phyloP scores from a whole-genome alignment of 2,113 vertebrate genomes.

The Picathartes gymnocephalus region DNA sequence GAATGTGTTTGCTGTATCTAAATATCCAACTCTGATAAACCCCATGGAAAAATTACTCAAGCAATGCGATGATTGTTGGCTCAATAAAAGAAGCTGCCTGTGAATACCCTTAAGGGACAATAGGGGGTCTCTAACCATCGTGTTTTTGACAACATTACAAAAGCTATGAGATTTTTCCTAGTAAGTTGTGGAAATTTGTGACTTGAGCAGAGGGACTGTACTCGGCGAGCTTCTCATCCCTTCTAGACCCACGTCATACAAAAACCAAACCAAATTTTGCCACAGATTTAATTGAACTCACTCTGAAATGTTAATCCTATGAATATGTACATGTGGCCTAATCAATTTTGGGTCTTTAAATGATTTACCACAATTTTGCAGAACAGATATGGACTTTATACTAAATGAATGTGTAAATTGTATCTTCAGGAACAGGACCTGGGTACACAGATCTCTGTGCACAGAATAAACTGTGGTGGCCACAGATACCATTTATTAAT shows the following conservation, averaged over 20 bases:
- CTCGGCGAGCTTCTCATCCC: not conserved
- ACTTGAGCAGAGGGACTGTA: not conserved
- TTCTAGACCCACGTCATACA: not conserved
- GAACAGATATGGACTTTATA: not conserved
- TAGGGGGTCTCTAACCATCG: not conserved
- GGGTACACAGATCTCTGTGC: not conserved
- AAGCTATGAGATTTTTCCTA: not conserved
- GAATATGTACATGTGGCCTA: not conserved
- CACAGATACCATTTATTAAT: slow-evolving; percentile 30
- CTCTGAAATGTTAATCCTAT: not conserved
- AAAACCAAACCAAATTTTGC: not conserved
- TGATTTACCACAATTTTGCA: not conserved
- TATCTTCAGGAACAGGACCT: not conserved
- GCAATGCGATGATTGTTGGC: not conserved
- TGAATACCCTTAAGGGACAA: not conserved
- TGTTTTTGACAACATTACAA: not conserved
- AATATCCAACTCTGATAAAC: not conserved
- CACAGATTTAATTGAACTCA: not conserved
- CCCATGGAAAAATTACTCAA: not conserved
- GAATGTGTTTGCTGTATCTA: not conserved
- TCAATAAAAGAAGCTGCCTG: not conserved
- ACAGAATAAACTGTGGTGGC: not conserved
- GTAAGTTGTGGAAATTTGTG: not conserved
- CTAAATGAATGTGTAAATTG: not conserved
- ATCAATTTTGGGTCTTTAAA: not conserved